phyloP scores from a whole-genome alignment of 2,797 vertebrate genomes.

The Pyrrhura leucotis region DNA sequence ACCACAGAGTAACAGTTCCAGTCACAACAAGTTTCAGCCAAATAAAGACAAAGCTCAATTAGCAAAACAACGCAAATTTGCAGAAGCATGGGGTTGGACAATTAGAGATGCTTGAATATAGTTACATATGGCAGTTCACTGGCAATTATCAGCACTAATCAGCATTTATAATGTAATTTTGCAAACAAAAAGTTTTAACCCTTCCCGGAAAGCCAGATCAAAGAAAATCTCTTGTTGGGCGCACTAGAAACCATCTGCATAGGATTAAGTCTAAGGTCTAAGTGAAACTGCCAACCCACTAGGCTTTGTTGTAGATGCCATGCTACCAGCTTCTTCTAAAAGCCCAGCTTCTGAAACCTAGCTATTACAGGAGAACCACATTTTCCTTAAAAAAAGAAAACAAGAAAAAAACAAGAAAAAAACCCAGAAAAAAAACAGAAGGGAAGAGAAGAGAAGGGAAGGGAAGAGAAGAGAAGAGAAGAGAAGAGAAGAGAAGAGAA shows the following conservation, averaged over 20 bases:
- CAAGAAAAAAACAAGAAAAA: too few species aligned
- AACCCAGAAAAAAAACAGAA: too few species aligned
- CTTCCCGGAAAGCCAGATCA: background rate
- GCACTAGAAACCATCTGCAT: background rate
- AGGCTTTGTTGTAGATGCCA: background rate
- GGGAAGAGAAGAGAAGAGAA: too few species aligned
- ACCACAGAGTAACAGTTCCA: background rate
- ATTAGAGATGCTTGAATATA: background rate
- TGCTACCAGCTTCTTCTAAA: background rate
- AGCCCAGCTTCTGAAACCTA: background rate
- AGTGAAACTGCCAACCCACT: background rate
- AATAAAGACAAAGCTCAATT: constrained; percentile 48
- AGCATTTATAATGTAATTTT: background rate
- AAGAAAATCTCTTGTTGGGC: background rate
- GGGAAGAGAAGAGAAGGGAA: too few species aligned
- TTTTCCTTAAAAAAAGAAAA: background rate
- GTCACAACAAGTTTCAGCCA: constrained; percentile 44
- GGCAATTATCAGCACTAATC: background rate
- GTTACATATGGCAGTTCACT: background rate
- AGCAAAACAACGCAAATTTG: background rate
- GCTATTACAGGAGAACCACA: background rate
- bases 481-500: too few species aligned
- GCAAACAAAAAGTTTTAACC: background rate
- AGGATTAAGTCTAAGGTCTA: background rate
- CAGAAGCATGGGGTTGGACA: background rate